Base-by-base conservation (phyloP, 2,888 invertebrate species). In the Rotaria magnacalcarata region DNA sequence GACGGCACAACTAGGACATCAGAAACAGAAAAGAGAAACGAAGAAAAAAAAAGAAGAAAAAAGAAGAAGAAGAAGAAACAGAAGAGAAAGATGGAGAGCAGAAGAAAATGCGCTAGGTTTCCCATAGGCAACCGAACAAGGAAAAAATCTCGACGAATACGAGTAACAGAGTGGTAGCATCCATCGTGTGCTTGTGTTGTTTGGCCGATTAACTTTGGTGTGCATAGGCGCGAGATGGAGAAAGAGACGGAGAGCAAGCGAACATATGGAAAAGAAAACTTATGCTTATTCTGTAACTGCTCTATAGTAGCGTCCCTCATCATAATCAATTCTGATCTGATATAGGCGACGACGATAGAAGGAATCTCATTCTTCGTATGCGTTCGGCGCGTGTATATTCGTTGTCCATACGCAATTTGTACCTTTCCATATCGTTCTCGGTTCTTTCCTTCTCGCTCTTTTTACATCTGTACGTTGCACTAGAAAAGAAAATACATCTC, bases 331-430 rank as follows among this genome's bases (percentile, higher is more conserved):
- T 67, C 67, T 67, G 67, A 67, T 67, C 67, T 67, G 67, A 67
- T 67, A 67, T 67, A 67, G 34, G 14, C 67, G 27, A 34, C 67
- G 27, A 34, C 67, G 16, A 67, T 41, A 67, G 34, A 19, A 67
- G 14, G 19, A 67, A 67, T 34, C 16, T 67, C 34, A 34, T 67
- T 67, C 27, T 67, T 14, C 19, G 34, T 67, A 67, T 34, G 34
- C 27, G 67, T 19, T 34, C 2, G 67, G 34, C 67, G 67, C 67
- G 34, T 67, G 67, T 67, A 67, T 27, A 67, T 67, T 67, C 67
- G 67, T 67, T 67, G 67, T 67, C 67, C 67, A 67, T 67, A 67
- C 41, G 67, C 67, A 67, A 67, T 67, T 67, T 67, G 67, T 67
- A 67, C 67, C 67, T 67, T 34, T 19, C 34, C 67, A 34, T 27